A percentile compares a stretch with the other conserved stretches of the same genome.
These are phyloP conservation scores for Caenorhabditis wallacei DNA, from an alignment of 2,888 invertebrate species.

Conservation along the genomic window DNA sequence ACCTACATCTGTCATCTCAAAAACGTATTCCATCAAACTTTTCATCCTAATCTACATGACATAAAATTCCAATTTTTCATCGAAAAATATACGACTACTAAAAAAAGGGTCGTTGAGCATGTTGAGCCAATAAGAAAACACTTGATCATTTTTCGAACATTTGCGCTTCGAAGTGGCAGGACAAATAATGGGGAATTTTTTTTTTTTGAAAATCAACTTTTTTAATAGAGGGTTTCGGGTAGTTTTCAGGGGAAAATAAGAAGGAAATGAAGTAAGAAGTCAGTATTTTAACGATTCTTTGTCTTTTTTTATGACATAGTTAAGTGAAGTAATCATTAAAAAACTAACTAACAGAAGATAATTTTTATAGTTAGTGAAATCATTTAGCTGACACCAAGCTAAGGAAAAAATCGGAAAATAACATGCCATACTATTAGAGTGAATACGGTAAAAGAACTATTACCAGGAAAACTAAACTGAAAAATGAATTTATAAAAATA, in stretches of 20 bases:
- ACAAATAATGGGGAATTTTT: constrained; percentile 20
- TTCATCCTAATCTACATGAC: neutral
- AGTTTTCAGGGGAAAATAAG: neutral
- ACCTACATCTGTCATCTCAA: too few relatives aligned
- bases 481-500: too few relatives aligned
- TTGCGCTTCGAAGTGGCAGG: constrained; percentile 24
- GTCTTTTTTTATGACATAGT: neutral
- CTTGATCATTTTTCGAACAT: constrained; percentile 50
- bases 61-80: neutral
- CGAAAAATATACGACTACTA: neutral
- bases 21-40: neutral
- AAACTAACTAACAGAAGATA: too few relatives aligned
- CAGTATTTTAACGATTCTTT: constrained; percentile 22
- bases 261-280: neutral
- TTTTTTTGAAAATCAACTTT: constrained; percentile 8
- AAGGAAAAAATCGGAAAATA: too few relatives aligned
- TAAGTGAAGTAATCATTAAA: constrained; percentile 4
- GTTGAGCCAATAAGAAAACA: constrained; percentile 18
- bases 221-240: neutral
- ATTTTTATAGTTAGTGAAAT: too few relatives aligned
- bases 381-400: too few relatives aligned
- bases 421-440: too few relatives aligned
- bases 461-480: too few relatives aligned
- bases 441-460: too few relatives aligned
- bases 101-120: neutral